Evolutionary conservation across 92 coral and sea anemone species (phyloP), one percentile per base, ranked within the genome.

Genomic region (Porites lobata): DNA sequence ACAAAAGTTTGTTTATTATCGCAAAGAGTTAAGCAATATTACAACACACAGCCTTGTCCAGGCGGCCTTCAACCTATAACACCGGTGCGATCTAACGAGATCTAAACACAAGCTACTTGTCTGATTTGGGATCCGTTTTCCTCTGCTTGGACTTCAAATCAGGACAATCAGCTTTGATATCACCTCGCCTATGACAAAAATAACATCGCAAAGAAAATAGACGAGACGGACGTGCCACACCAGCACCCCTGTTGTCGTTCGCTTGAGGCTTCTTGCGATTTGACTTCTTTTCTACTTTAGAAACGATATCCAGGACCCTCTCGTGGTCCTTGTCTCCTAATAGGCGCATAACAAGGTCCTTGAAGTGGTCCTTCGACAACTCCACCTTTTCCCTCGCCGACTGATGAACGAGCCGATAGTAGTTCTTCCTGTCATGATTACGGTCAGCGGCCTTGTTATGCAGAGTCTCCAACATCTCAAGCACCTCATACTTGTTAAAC

Each of bases 221-320:
- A 18, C 47, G 65, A 18, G 79, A 75, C 6, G 79, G 8, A 75
- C 79, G 64, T 75, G 79, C 79, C 79, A 53, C 79, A 9, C 79
- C 26, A 50, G 72, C 51, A 22, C 72, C 72, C 22, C 50, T 67
- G 12, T 67, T 20, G 47, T 67, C 72, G 12, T 26, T 22, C 72
- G 22, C 72, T 15, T 26, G 47, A 2, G 72, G 10, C 12, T 67
- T 24, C 50, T 24, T 67, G 22, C 43, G 47, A 67, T 22, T 5
- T 8, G 72, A 67, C 12, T 67, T 67, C 50, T 67, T 10, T 61
- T 61, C n/a, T 61, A 12, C n/a, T n/a, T 12, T 61, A 12, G 6
- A 12, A 61, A 61, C n/a, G 57, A 53, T 53, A 3, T 61, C 15
- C n/a, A 12, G n/a, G 65, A 61, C 65, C 65, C 17, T 61, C 65